Evolutionary conservation across 1,140 invertebrate genomes (phyloP).

Genomic region (Pseudomyrmex pallidus): DNA sequence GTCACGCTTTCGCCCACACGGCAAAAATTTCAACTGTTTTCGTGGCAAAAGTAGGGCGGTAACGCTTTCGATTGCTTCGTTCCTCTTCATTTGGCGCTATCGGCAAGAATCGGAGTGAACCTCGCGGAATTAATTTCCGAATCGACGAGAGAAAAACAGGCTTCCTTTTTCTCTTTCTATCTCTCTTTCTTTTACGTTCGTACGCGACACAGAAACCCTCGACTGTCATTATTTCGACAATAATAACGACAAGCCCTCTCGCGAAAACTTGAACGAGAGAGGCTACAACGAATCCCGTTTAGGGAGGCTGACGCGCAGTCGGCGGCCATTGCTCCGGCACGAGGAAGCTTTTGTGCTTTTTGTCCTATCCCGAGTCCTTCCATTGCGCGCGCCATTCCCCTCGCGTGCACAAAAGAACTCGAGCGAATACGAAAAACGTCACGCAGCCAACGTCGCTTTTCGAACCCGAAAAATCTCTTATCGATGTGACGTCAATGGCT

Average conservation of each 20-base stretch:
- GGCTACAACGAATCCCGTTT: conserved; percentile 49
- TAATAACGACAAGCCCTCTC: conserved; percentile 31
- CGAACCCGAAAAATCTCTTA: conserved; percentile 51
- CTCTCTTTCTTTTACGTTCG: not conserved
- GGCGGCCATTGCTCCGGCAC: conserved; percentile 47
- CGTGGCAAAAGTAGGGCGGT: conserved; percentile 22
- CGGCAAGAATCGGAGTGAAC: not conserved
- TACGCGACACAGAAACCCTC: not conserved
- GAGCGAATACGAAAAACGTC: conserved; percentile 58
- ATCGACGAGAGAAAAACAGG: not conserved
- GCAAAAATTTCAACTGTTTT: conserved; percentile 8
- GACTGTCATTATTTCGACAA: conserved; percentile 44
- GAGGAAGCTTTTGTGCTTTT: conserved; percentile 55
- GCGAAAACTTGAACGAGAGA: conserved; percentile 14
- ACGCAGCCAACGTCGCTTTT: conserved; percentile 21
- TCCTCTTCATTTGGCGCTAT: conserved; percentile 39
- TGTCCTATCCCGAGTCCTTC: conserved; percentile 29
- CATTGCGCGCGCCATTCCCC: conserved; percentile 49
- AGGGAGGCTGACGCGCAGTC: conserved; percentile 25
- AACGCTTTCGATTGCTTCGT: conserved; percentile 27
- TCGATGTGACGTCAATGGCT: conserved; percentile 11
- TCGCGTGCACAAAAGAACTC: conserved; percentile 43
- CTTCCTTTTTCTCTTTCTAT: not conserved
- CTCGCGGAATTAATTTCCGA: conserved; percentile 42
- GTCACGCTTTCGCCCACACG: conserved; percentile 50